A percentile compares a stretch with the other conserved stretches of the same genome.
phyloP scores from a whole-genome alignment of 1,140 invertebrate species.

The Drosophila triauraria region DNA sequence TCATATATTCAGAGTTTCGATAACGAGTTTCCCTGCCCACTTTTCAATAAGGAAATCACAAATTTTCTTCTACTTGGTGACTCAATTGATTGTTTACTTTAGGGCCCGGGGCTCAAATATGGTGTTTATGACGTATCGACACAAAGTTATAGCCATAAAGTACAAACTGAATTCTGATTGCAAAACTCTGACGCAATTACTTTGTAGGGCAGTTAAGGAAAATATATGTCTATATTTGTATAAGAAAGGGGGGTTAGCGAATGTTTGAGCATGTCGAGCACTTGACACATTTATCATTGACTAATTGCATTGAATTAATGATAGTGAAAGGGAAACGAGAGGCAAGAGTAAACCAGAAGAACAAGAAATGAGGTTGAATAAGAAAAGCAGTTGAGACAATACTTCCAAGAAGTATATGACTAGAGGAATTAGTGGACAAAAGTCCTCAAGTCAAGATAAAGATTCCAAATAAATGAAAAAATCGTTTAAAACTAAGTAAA shows the following conservation, averaged over 20 bases:
- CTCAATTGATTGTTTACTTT: conserved; percentile 38
- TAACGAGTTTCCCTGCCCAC: conserved; percentile 10
- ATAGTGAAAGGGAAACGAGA: conserved; percentile 12
- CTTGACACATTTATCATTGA: conserved; percentile 49
- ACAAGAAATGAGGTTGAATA: background rate
- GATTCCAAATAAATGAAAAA: background rate
- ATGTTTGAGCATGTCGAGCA: conserved; percentile 41
- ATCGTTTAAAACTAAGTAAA: background rate
- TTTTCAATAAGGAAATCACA: conserved; percentile 41
- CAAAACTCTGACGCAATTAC: conserved; percentile 47
- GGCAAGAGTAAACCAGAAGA: background rate
- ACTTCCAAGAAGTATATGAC: background rate
- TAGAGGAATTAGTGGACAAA: background rate
- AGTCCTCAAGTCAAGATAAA: background rate
- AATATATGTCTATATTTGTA: background rate
- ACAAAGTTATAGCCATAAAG: conserved; percentile 30
- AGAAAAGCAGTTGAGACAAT: background rate
- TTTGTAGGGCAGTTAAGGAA: background rate
- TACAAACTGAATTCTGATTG: conserved; percentile 47
- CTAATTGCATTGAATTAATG: conserved; percentile 26
- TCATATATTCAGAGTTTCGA: conserved; percentile 25
- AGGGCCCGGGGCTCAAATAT: conserved; percentile 14
- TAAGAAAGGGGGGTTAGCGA: conserved; percentile 22
- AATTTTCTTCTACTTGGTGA: conserved; percentile 33
- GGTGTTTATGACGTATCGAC: conserved; percentile 55